Conservation (phyloP, 2,113 vertebrate species). For the Nothocercus julius region DNA sequence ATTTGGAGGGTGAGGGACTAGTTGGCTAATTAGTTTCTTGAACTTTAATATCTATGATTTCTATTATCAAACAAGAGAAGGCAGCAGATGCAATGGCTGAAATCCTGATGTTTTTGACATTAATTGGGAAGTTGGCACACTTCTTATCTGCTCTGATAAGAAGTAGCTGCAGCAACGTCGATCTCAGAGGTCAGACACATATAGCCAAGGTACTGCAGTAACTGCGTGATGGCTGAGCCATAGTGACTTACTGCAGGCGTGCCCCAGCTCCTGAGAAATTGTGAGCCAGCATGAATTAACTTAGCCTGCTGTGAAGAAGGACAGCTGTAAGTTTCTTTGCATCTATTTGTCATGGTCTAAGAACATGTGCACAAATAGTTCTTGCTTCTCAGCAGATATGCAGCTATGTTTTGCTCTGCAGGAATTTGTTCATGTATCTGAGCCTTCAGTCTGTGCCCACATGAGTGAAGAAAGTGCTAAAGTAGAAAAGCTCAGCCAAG, state of each 20-base stretch:
- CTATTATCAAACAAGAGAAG: background rate
- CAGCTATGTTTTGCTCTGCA: background rate
- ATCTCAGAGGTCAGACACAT: background rate
- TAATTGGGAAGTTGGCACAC: background rate
- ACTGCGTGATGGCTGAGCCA: background rate
- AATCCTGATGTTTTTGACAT: background rate
- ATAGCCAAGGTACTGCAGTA: background rate
- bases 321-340: background rate
- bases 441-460: background rate
- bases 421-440: background rate
- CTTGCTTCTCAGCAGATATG: background rate
- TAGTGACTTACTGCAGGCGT: rapidly evolving
- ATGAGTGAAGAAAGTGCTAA: background rate
- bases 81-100: background rate
- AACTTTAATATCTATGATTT: background rate
- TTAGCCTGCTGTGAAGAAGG: background rate
- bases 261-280: background rate
- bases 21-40: background rate
- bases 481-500: background rate
- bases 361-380: rapidly evolving
- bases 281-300: rapidly evolving
- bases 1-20: background rate
- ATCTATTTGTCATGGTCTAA: rapidly evolving
- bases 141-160: background rate
- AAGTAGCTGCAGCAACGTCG: background rate